Evolutionary conservation across 2,888 invertebrate genomes (phyloP).

Genomic region (Bhutanitis thaidina): DNA sequence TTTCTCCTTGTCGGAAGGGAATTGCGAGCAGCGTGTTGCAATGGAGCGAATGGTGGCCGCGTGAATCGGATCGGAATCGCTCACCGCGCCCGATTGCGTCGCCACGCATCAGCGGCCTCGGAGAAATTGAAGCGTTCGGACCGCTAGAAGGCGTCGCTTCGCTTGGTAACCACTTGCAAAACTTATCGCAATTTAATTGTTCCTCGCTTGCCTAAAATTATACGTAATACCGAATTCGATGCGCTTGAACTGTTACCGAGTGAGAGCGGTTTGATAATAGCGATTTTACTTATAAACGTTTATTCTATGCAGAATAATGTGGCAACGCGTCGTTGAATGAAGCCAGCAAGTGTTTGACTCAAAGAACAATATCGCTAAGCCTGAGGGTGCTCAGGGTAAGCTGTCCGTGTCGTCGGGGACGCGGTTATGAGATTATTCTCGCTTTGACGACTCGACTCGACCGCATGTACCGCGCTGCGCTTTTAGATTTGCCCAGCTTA

Average conservation of each 20-base stretch:
- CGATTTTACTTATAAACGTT: not conserved
- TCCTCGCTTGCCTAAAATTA: slow-evolving; percentile 45
- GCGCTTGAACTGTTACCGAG: slow-evolving; percentile 44
- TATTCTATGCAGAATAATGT: slow-evolving; percentile 35
- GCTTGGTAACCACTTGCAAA: slow-evolving; percentile 62
- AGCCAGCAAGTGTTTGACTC: slow-evolving; percentile 40
- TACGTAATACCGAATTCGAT: slow-evolving; percentile 51
- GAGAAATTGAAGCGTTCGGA: slow-evolving; percentile 72
- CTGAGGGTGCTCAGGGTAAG: slow-evolving; percentile 62
- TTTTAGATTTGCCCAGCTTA: slow-evolving; percentile 47
- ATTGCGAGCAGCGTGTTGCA: slow-evolving; percentile 55
- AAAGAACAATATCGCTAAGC: slow-evolving; percentile 61
- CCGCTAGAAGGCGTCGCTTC: slow-evolving; percentile 55
- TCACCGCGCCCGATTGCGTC: slow-evolving; percentile 73
- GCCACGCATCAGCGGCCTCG: slow-evolving; percentile 63
- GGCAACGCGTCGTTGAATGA: slow-evolving; percentile 22
- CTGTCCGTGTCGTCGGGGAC: slow-evolving; percentile 58
- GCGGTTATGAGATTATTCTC: slow-evolving; percentile 73
- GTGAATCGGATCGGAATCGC: slow-evolving; percentile 71
- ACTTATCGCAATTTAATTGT: slow-evolving; percentile 62
- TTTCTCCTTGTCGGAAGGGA: slow-evolving; percentile 54
- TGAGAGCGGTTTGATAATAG: not conserved
- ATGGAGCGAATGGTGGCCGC: slow-evolving; percentile 50
- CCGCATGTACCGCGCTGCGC: slow-evolving; percentile 51
- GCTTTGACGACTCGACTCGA: slow-evolving; percentile 62